Conservation (phyloP, 92 coral and sea anemone species). For the Palythoa heliodiscus region DNA sequence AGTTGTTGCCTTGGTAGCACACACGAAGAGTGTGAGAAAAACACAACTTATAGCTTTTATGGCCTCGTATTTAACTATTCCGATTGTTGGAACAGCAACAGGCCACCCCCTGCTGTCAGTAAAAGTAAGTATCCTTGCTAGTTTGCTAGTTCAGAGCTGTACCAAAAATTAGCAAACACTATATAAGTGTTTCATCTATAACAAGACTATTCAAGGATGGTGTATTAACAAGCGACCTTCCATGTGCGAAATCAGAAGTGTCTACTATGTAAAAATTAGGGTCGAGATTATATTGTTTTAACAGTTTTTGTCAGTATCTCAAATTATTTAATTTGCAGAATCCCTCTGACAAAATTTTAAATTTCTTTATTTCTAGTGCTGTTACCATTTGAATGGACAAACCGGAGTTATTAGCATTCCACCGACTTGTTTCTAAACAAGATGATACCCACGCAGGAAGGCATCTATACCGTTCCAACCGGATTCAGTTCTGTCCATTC, state of each 20-base stretch:
- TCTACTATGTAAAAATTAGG: too few relatives aligned
- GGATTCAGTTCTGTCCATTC: background rate
- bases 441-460: background rate
- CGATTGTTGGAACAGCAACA: constrained; percentile 58
- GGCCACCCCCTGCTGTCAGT: constrained; percentile 63
- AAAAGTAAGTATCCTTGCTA: constrained; percentile 54
- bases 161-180: background rate
- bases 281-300: background rate
- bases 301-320: background rate
- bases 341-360: background rate
- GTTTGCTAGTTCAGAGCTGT: background rate
- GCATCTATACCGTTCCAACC: background rate
- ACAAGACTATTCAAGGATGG: too few relatives aligned
- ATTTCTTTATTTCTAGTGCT: background rate
- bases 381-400: background rate
- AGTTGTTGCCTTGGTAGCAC: constrained; percentile 64
- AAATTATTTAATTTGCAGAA: background rate
- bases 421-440: background rate
- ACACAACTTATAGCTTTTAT: constrained; percentile 62
- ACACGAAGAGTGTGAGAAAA: constrained; percentile 48
- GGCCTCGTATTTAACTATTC: constrained; percentile 73
- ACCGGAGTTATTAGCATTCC: background rate
- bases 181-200: background rate
- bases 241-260: too few relatives aligned
- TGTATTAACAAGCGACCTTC: too few relatives aligned